Conservation (phyloP, 2,888 invertebrate genomes). For the Limnephilus auricula region DNA sequence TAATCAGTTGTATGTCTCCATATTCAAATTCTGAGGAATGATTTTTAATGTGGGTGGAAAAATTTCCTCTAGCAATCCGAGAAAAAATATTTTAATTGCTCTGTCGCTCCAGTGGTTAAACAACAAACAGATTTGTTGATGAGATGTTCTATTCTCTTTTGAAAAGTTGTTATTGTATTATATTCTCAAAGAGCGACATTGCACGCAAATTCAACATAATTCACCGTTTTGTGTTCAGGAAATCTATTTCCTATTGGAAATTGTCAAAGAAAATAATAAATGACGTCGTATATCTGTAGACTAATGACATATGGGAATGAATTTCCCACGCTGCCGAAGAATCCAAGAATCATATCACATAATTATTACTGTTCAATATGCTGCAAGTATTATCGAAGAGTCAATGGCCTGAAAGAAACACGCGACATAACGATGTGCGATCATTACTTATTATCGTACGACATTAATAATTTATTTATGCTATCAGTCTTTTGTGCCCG, state of each 20-base stretch:
- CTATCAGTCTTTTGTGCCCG: neutral
- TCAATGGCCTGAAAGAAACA: neutral
- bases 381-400: neutral
- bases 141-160: too few relatives aligned
- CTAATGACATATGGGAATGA: neutral
- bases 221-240: neutral
- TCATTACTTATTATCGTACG: neutral
- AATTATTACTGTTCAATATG: conserved; percentile 18
- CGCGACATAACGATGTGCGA: neutral
- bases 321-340: neutral
- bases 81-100: too few relatives aligned
- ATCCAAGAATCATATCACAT: neutral
- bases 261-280: neutral
- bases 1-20: too few relatives aligned
- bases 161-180: too few relatives aligned
- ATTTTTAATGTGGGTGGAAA: too few relatives aligned
- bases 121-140: neutral
- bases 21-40: too few relatives aligned
- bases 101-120: too few relatives aligned
- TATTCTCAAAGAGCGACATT: neutral
- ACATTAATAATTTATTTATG: neutral
- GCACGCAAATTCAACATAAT: neutral
- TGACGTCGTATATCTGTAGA: neutral
- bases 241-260: neutral
- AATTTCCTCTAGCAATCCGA: too few relatives aligned